Base-by-base conservation (phyloP, 2,797 vertebrate genomes). In the Cynopterus sphinx region DNA sequence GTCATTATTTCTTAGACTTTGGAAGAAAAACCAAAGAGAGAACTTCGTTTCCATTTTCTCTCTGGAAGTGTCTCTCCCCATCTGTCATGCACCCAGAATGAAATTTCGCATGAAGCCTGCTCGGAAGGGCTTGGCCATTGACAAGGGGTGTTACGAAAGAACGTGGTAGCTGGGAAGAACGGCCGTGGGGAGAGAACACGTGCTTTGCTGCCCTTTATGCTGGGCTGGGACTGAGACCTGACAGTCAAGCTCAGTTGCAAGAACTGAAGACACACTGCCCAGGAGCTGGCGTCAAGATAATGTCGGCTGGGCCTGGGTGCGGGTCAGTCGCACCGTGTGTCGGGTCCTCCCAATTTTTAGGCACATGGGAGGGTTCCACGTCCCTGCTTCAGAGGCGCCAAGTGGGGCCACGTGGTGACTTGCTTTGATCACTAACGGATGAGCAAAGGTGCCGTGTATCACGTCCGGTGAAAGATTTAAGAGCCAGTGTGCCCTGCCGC, bases 41-140 rank as follows among this genome's bases (percentile, higher is more conserved):
- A 91, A 39, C 22, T 51, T 81, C 61, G 81, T 53, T 95, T 95
- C 73, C 82, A 51, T 95, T 92, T 97, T 94, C 70, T 95, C 90
- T 51, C 65, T 68, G 82, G 70, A 96, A 95, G 88, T 36, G 63
- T 88, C 70, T 51, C 70, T 90, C 57, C 61, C 75, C 65, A 65
- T 94, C 88, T 91, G 83, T 79, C 92, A 73, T 7, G 8, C 15
- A 59, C 63, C 2, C 28, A 33, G 74, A 87, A 87, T 59, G 86
- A 86, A 85, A 82, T 3, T 41, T 26, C 71, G 70, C 73, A 59
- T 39, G 15, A 39, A 63, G 28, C 36, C 21, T 36, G 36, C 71
- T 85, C 31, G 22, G 1, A 91, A 89, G 28, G 26, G 91, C 85
- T 24, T 55, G 90, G 88, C 15, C 63, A 65, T n/a, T 67, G 74